phyloP scores from a whole-genome alignment of 2,888 invertebrate genomes.

The Cryptus armator region DNA sequence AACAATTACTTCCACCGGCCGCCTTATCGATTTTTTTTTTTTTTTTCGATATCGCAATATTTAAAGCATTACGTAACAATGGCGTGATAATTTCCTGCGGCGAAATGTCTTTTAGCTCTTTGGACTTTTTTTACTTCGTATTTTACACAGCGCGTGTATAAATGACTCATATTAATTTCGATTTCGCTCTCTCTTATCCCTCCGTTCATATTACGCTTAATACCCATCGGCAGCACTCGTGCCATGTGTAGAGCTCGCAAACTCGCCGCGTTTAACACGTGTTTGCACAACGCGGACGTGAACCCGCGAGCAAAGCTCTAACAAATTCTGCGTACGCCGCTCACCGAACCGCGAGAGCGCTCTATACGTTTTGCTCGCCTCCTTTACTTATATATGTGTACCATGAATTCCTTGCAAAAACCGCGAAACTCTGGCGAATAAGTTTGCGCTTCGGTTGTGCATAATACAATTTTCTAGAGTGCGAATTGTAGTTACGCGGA shows the following conservation, averaged over 20 bases:
- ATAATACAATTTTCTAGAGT: background rate
- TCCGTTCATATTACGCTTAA: background rate
- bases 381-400: background rate
- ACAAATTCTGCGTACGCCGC: slow-evolving; percentile 46
- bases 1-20: too few species aligned
- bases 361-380: slow-evolving; percentile 30
- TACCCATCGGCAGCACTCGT: slow-evolving; percentile 20
- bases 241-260: slow-evolving; percentile 45
- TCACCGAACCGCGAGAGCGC: slow-evolving; percentile 3
- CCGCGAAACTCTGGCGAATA: slow-evolving; percentile 45
- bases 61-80: too few species aligned
- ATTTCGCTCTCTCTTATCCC: background rate
- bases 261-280: slow-evolving; percentile 56
- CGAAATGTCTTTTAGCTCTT: too few species aligned
- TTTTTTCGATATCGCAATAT: too few species aligned
- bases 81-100: too few species aligned
- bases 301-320: slow-evolving; percentile 29
- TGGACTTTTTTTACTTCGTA: too few species aligned
- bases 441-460: slow-evolving; percentile 34
- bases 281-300: slow-evolving; percentile 56
- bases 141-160: too few species aligned
- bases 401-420: slow-evolving; percentile 51
- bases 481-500: background rate
- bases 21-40: too few species aligned
- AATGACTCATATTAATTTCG: background rate